Evolutionary conservation across 2,888 invertebrate species (phyloP).

Genomic region (Gisinianus flammeolus): DNA sequence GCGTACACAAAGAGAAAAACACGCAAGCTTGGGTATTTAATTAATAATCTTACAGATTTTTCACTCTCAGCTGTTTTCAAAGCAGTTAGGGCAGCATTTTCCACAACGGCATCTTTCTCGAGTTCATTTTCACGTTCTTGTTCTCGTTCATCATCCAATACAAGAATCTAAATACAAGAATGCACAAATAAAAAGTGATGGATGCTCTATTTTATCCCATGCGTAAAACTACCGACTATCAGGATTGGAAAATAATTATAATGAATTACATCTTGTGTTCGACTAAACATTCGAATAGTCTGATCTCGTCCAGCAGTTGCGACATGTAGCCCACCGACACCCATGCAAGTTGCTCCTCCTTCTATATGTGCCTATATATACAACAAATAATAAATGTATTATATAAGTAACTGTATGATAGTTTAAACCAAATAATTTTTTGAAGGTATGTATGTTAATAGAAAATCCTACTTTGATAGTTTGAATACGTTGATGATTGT

Average conservation of each 20-base stretch:
- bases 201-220: background rate
- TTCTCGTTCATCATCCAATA: conserved; percentile 91
- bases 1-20: background rate
- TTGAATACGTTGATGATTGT: conserved; percentile 87
- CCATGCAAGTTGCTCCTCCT: conserved; percentile 56
- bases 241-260: conserved; percentile 11
- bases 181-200: conserved; percentile 13
- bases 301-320: conserved; percentile 66
- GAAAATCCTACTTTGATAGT: conserved; percentile 73
- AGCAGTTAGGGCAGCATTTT: conserved; percentile 70
- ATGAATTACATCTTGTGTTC: conserved; percentile 63
- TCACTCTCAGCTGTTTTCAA: conserved; percentile 87
- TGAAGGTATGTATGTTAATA: too few species aligned
- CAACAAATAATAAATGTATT: conserved; percentile 2
- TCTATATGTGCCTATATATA: conserved; percentile 52
- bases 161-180: conserved; percentile 84
- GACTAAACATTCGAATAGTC: conserved; percentile 67
- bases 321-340: conserved; percentile 73
- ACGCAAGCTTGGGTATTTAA: too few species aligned
- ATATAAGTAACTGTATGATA: background rate
- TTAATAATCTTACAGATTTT: conserved; percentile 72
- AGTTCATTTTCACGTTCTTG: conserved; percentile 77
- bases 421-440: conserved; percentile 13
- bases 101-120: conserved; percentile 66
- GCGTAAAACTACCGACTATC: background rate